A percentile compares a stretch with the other conserved stretches of the same genome.
Conservation (phyloP, 2,113 vertebrate genomes). For the Pungitius pungitius region DNA sequence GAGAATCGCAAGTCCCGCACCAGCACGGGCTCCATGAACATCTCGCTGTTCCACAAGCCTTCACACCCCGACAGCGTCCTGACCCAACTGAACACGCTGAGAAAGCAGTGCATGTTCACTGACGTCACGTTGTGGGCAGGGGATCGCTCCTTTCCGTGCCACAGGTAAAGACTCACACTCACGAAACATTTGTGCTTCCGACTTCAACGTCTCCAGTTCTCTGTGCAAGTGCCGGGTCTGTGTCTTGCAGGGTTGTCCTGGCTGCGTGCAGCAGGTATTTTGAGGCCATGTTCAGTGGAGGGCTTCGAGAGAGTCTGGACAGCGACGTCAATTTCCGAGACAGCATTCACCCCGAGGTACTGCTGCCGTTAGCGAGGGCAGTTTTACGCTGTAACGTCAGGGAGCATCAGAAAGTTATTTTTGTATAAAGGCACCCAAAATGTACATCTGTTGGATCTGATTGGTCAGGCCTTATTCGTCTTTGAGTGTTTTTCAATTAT, state of each 20-base stretch:
- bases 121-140: slow-evolving; percentile 94
- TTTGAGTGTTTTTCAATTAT: too few relatives aligned
- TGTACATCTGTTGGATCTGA: too few relatives aligned
- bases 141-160: slow-evolving; percentile 90
- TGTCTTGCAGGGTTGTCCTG: slow-evolving; percentile 83
- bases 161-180: slow-evolving; percentile 66
- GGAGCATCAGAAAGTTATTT: neutral
- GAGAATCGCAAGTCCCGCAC: slow-evolving; percentile 94
- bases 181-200: neutral
- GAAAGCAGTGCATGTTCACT: slow-evolving; percentile 93
- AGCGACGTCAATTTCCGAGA: slow-evolving; percentile 92
- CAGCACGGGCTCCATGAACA: slow-evolving; percentile 93
- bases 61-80: slow-evolving; percentile 92
- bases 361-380: neutral
- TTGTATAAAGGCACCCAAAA: neutral
- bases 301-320: slow-evolving; percentile 90
- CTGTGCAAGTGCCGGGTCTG: neutral
- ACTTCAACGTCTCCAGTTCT: neutral
- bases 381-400: neutral
- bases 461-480: too few relatives aligned
- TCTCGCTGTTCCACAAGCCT: slow-evolving; percentile 92
- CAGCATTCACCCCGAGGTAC: slow-evolving; percentile 89
- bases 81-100: slow-evolving; percentile 90
- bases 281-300: slow-evolving; percentile 96
- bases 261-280: slow-evolving; percentile 96